Evolutionary conservation across 1,140 invertebrate species (phyloP), one percentile per base, ranked within the genome.

Genomic region (Holcopasites calliopsidis): DNA sequence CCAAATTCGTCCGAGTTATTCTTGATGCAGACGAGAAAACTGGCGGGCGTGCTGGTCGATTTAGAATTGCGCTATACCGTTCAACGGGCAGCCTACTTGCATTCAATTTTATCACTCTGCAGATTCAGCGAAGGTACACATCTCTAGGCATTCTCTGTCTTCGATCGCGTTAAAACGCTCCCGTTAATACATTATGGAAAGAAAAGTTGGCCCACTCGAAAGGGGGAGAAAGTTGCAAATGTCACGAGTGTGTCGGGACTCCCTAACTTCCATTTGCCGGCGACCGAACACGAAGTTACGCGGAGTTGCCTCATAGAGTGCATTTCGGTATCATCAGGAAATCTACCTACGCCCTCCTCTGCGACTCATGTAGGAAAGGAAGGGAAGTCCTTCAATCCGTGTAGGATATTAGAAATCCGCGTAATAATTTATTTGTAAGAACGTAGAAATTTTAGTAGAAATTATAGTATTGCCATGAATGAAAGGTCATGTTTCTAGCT

Each of bases 111-210:
- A 21, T 31, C 58, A 26, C 13, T 3, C 58, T 42, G 23, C 16
- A 28, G 40, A 40, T 42, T 69, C 54, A 10, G 21, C 42, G 69
- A 69, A 75, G 54, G 60, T 75, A 75, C 65, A 75, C 73, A 69
- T 69, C 66, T 52, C 65, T 10, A 23, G 33, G 21, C 16, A 50
- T 54, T 44, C 58, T 44, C 73, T 42, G 7, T 31, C 54, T 60
- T 50, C 73, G 73, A 60, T 69, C 64, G 65, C 73, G 73, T 42
- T 75, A 58, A 75, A 75, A 75, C 64, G 73, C 60, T 69, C 60
- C 33, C 73, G 65, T 75, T 75, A 75, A 69, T 75, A 75, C 73
- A 75, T 75, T 75, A 75, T 75, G 73, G 73, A 75, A 69, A 75
- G 64, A 75, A 75, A 75, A 75, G 73, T 75, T 75, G 38, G 73